Base-by-base conservation (phyloP, 2,888 invertebrate genomes). In the Hydrotaea diabolus region DNA sequence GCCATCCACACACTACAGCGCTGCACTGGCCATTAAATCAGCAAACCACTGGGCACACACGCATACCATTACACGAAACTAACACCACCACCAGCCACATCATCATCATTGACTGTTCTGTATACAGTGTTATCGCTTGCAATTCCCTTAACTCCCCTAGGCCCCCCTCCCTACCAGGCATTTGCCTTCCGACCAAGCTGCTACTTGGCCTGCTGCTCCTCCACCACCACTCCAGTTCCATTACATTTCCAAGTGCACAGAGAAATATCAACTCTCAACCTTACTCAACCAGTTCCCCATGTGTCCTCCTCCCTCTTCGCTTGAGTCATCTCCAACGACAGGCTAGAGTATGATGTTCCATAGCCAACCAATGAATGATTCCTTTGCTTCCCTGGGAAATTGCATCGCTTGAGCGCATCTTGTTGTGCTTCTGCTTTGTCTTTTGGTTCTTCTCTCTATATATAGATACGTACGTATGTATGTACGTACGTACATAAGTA, bases 201-300 rank as follows among this genome's bases (percentile, higher is more conserved):
- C n/a, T n/a, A n/a, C n/a, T n/a, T n/a, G n/a, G n/a, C n/a, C n/a
- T n/a, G n/a, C n/a, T n/a, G n/a, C n/a, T n/a, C n/a, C n/a, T n/a
- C n/a, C n/a, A n/a, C n/a, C n/a, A n/a, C n/a, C n/a, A n/a, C 31
- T 49, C 72, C 66, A 55, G 53, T 71, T 69, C 64, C 49, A 49
- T 49, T 9, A 36, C 36, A 64, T 62, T 62, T 36, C 39, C n/a
- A 39, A 73, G 73, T 74, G 59, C 77, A 77, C 59, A 82, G 55
- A 3, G 69, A 69, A 74, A 46, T 15, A 66, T 31, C 19, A 46
- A 71, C 9, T 5, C 23, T 21, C 69, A 82, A 80, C 71, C 79
- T 82, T 85, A 77, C 79, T 74, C 79, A 85, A 85, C 79, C 85
- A 79, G 74, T 82, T 85, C 76, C 69, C 64, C 79, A 73, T 39